A percentile compares a stretch with the other conserved stretches of the same genome.
These are phyloP conservation scores for Euschistus heros DNA, from an alignment of 1,140 invertebrate species.

Conservation along the genomic window DNA sequence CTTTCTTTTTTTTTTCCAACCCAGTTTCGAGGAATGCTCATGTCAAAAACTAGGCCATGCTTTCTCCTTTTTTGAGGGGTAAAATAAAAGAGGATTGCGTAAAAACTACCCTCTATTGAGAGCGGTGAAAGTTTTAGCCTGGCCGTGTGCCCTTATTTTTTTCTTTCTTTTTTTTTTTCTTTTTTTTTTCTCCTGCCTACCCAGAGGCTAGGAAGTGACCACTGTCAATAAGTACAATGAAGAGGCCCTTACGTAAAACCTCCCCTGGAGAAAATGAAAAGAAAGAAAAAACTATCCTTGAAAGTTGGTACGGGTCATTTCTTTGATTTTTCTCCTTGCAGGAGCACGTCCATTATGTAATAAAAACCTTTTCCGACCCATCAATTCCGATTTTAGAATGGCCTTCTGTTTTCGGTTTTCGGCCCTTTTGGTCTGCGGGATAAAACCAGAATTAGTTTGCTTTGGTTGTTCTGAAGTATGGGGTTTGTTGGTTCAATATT, in stretches of 20 bases:
- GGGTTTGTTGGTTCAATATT: too few species aligned
- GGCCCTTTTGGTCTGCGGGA: too few species aligned
- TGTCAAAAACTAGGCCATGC: background rate
- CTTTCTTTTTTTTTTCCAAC: too few species aligned
- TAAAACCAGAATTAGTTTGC: too few species aligned
- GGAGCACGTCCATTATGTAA: background rate
- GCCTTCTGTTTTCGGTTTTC: too few species aligned
- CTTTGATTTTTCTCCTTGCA: background rate
- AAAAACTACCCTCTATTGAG: background rate
- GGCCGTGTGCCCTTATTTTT: too few species aligned
- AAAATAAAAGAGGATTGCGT: background rate
- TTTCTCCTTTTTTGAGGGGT: background rate
- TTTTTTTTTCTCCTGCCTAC: too few species aligned
- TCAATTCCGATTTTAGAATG: background rate
- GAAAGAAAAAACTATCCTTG: background rate
- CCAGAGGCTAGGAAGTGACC: conserved; percentile 6
- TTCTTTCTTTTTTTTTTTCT: too few species aligned
- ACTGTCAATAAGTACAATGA: background rate
- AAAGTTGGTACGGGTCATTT: conserved; percentile 2
- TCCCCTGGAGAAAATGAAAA: background rate
- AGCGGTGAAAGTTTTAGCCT: background rate
- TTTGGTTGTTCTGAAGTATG: too few species aligned
- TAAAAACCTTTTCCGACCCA: background rate
- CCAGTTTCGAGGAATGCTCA: background rate
- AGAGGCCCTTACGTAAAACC: conserved; percentile 10